Evolutionary conservation across 2,797 vertebrate species (phyloP), one percentile per base, ranked within the genome.

Genomic region (Pelodytes ibericus): DNA sequence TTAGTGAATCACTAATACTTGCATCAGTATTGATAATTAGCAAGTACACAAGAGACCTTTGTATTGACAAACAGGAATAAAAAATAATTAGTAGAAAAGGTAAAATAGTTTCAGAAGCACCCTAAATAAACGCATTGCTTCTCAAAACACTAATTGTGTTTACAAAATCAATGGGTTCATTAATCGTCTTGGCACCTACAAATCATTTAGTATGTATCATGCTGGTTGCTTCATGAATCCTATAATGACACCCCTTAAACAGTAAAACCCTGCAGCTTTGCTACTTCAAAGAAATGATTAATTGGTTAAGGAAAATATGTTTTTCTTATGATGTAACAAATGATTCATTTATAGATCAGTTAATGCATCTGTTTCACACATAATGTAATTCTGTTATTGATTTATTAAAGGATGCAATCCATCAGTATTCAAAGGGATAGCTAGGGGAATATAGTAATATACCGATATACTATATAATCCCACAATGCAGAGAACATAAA

Each of bases 401-500:
- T 81, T 74, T 75, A 59, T 61, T 53, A 77, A 81, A 59, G 6
- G 53, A 66, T 79, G 80, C 74, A 72, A 47, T 84, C 83, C 77
- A 81, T 81, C 61, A 80, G 57, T 81, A 86, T 86, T 83, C 81
- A 83, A 85, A 84, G 75, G 81, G 82, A 72, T 80, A 81, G 81
- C 80, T 80, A 75, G 74, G 49, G 8, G 79, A 71, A 77, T 24
- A 44, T 58, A 44, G 82, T 44, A 27, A 47, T 64, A 18, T 80
- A 73, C 74, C 3, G 80, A 84, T 85, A 80, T 53, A 69, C 65
- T 75, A 78, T 78, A 9, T 57, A 10, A 57, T 70, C 30, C 81
- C 30, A 74, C 27, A 53, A n/a, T 0, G 25, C 56, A 77, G 36
- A 80, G 29, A 67, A 67, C 81, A 70, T 73, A 63, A 81, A 76